Evolutionary conservation across 1,140 invertebrate genomes (phyloP).

Genomic region (Listronotus bonariensis): DNA sequence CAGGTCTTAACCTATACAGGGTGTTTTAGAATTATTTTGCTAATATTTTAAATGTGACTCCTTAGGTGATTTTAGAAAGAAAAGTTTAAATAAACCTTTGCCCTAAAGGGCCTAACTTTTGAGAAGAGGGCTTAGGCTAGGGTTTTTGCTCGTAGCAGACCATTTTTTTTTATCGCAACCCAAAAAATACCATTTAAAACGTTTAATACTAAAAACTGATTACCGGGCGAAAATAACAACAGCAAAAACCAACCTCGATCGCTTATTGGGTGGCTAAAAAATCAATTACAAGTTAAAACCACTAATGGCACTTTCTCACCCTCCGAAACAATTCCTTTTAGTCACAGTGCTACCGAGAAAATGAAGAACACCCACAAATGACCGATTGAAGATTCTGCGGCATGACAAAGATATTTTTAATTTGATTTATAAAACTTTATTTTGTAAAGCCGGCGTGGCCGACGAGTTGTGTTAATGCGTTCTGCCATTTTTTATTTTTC

Average conservation of each 20-base stretch:
- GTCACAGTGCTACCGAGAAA: slow-evolving; percentile 33
- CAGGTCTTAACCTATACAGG: too few relatives aligned
- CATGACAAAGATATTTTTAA: slow-evolving; percentile 32
- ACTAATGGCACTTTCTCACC: slow-evolving; percentile 31
- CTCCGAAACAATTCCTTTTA: slow-evolving; percentile 27
- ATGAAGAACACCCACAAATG: slow-evolving; percentile 35
- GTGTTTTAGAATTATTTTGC: too few relatives aligned
- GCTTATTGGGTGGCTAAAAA: slow-evolving; percentile 20
- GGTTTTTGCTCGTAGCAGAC: too few relatives aligned
- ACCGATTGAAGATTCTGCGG: slow-evolving; percentile 32
- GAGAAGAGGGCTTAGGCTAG: too few relatives aligned
- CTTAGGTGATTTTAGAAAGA: too few relatives aligned
- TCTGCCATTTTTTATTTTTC: slow-evolving; percentile 5
- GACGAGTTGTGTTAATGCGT: slow-evolving; percentile 25
- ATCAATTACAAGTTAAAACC: slow-evolving; percentile 24
- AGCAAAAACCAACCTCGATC: neutral
- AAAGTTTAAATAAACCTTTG: too few relatives aligned
- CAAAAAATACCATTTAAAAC: too few relatives aligned
- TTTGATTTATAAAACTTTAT: slow-evolving; percentile 38
- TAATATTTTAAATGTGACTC: too few relatives aligned
- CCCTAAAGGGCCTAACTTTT: too few relatives aligned
- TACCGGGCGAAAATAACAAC: slow-evolving; percentile 6
- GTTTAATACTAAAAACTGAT: neutral
- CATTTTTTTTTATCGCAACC: too few relatives aligned
- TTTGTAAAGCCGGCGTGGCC: slow-evolving; percentile 27